phyloP scores from a whole-genome alignment of 2,797 vertebrate species.

The Staurois parvus region DNA sequence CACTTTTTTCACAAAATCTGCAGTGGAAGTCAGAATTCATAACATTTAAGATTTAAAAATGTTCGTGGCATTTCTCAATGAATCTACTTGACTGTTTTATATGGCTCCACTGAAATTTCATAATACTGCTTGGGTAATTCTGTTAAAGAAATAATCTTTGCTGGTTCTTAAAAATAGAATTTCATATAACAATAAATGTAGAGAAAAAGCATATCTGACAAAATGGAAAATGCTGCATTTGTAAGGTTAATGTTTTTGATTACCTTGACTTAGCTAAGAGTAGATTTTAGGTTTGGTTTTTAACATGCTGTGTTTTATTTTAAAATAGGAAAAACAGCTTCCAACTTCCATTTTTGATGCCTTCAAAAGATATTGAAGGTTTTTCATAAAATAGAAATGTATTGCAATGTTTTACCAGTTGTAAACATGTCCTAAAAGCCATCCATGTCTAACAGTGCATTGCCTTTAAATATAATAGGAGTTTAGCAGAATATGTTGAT shows the following conservation, averaged over 20 bases:
- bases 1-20: slow-evolving; percentile 31
- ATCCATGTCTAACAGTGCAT: too few species aligned
- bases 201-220: not conserved
- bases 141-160: not conserved
- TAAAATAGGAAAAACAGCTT: not conserved
- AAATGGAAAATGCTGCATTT: not conserved
- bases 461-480: too few species aligned
- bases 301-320: not conserved
- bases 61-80: not conserved
- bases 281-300: too few species aligned
- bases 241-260: not conserved
- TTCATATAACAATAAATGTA: slow-evolving; percentile 1
- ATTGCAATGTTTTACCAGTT: not conserved
- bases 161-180: not conserved
- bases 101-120: not conserved
- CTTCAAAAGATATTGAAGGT: not conserved
- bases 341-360: not conserved
- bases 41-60: slow-evolving; percentile 19
- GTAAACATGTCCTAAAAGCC: too few species aligned
- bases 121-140: not conserved
- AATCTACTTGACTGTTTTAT: slow-evolving; percentile 25
- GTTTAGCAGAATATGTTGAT: too few species aligned
- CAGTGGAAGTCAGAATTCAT: slow-evolving; percentile 28
- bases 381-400: not conserved
- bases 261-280: too few species aligned